Evolutionary conservation across 2,888 invertebrate species (phyloP).

Genomic region (Drosophila cracens): DNA sequence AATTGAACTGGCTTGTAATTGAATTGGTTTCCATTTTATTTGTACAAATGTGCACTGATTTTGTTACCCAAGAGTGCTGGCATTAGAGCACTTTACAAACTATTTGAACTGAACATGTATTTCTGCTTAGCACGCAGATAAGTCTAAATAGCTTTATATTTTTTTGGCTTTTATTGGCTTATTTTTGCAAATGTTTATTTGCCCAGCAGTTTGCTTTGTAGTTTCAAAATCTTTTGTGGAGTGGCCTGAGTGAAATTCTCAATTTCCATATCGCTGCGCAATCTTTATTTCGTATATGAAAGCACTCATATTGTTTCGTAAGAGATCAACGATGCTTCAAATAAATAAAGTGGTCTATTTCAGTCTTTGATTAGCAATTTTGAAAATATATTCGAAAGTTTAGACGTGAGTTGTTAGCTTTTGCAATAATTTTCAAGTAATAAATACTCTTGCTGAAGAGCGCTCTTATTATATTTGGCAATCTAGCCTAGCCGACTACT

Average conservation of each 20-base stretch:
- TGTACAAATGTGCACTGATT: not conserved
- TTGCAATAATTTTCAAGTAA: not conserved
- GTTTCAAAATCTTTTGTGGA: slow-evolving; percentile 15
- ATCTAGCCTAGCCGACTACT: not conserved
- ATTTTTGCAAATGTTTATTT: slow-evolving; percentile 15
- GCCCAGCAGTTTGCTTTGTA: slow-evolving; percentile 21
- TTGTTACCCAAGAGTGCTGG: slow-evolving; percentile 5
- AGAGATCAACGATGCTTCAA: not conserved
- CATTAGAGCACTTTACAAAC: slow-evolving; percentile 35
- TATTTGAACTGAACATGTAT: slow-evolving; percentile 13
- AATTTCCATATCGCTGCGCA: not conserved
- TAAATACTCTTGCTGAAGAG: not conserved
- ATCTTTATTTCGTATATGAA: slow-evolving; percentile 3
- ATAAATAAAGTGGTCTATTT: slow-evolving; percentile 2
- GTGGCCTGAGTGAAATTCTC: not conserved
- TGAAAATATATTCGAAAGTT: not conserved
- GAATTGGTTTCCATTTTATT: slow-evolving; percentile 13
- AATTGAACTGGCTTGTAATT: slow-evolving; percentile 22
- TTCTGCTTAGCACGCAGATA: slow-evolving; percentile 5
- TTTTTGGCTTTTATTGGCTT: not conserved
- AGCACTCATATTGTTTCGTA: not conserved
- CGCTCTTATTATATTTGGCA: not conserved
- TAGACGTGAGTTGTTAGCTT: not conserved
- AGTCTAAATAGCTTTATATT: not conserved
- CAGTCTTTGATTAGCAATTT: not conserved